Conservation (phyloP, 92 coral and sea anemone genomes). For the Nematostella vectensis region DNA sequence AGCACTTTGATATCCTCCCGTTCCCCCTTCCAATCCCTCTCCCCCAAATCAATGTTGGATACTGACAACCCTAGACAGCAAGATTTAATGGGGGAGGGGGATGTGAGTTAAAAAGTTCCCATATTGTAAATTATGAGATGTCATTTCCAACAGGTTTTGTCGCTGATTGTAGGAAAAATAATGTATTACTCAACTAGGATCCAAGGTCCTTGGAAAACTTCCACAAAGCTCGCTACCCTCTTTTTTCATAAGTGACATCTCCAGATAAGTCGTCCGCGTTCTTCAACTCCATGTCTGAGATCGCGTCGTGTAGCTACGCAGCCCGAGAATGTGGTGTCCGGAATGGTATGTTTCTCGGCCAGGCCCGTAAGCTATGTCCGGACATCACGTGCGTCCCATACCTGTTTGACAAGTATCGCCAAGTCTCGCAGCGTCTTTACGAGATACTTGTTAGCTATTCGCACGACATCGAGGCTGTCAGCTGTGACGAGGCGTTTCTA, state of each 20-base stretch:
- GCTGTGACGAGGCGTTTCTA: conserved; percentile 95
- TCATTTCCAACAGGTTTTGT: no score
- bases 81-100: no score
- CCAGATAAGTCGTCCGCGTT: conserved; percentile 12
- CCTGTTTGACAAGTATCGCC: conserved; percentile 73
- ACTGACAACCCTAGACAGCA: no score
- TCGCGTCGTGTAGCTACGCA: conserved; percentile 96
- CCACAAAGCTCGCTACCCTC: not conserved
- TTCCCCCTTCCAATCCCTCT: no score
- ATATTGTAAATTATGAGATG: no score
- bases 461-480: conserved; percentile 94
- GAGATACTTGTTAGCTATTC: conserved; percentile 77
- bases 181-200: no score
- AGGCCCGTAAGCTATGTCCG: conserved; percentile 87
- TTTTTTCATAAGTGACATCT: not conserved
- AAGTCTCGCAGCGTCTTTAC: conserved; percentile 82
- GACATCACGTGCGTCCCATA: conserved; percentile 84
- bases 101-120: no score
- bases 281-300: conserved; percentile 87
- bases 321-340: conserved; percentile 82
- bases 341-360: conserved; percentile 89
- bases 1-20: no score
- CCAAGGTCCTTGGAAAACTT: no score
- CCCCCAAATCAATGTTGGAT: no score
- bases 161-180: no score